A percentile compares a stretch with the other conserved stretches of the same genome.
phyloP scores from a whole-genome alignment of 2,113 vertebrate genomes.

The Panthera leo region DNA sequence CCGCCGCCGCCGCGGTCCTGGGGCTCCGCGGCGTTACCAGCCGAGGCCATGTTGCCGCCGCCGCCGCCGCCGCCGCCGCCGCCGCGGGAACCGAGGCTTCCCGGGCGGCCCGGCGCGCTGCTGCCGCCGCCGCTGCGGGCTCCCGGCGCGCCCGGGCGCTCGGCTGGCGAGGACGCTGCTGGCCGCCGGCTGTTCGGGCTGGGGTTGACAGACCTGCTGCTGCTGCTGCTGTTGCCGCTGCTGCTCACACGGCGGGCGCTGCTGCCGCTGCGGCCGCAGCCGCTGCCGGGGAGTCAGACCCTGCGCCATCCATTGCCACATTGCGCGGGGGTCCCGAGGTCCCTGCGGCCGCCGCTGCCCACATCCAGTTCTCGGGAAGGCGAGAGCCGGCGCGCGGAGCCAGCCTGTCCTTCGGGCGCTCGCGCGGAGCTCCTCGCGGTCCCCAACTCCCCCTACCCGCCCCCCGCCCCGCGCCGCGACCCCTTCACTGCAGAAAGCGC shows the following conservation, averaged over 20 bases:
- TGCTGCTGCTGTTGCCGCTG: conserved; percentile 79
- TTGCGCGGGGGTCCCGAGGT: conserved; percentile 92
- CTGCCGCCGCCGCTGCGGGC: conserved; percentile 64
- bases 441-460: conserved; percentile 61
- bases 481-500: conserved; percentile 68
- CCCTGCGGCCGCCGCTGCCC: conserved; percentile 87
- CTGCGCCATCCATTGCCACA: conserved; percentile 97
- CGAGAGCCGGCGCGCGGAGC: conserved; percentile 56
- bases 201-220: conserved; percentile 84
- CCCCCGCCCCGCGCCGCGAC: conserved; percentile 66
- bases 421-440: conserved; percentile 56
- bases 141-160: conserved; percentile 69
- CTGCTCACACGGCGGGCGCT: conserved; percentile 81
- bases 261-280: conserved; percentile 79
- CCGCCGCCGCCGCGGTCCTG: conserved; percentile 80
- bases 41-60: conserved; percentile 95
- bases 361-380: conserved; percentile 85
- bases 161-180: conserved; percentile 82
- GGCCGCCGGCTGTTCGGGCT: conserved; percentile 67
- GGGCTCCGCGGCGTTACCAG: conserved; percentile 92
- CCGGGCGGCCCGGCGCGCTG: conserved; percentile 68
- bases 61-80: conserved; percentile 82
- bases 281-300: conserved; percentile 93
- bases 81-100: conserved; percentile 85
- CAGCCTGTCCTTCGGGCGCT: conserved; percentile 58